Base-by-base conservation (phyloP, 1,140 invertebrate genomes). In the Microplitis mediator region DNA sequence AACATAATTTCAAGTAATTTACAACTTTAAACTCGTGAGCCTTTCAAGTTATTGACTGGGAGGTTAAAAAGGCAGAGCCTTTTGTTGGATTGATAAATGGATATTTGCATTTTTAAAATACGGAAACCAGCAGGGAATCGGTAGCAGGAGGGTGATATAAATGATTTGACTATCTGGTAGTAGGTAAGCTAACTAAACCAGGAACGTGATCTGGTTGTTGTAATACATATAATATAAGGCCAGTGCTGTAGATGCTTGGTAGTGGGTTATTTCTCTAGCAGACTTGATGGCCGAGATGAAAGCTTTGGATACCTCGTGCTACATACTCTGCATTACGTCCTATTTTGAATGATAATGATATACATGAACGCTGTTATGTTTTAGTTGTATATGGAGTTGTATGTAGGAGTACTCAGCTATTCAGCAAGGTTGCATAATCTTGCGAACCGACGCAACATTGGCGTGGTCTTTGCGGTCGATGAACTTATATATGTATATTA, bases 351-450 rank as follows among this genome's bases (percentile, higher is more conserved):
- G 56, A 51, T 69, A 69, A 58, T 69, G 32, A 52, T 69, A 58
- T 69, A 58, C 31, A 16, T 31, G 14, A 16, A 58, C 14, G 31
- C 14, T 16, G 54, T 58, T 58, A 8, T 16, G 54, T 31, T 58
- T 31, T 4, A 58, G 54, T 58, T 58, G 16, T 14, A 31, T 61
- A 61, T 14, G 4, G 60, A 61, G 16, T 9, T 61, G 60, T 56
- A 69, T 61, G 36, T 11, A 31, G 51, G 35, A 61, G 66, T 45
- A 45, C 39, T 45, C 0, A 8, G 68, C 32, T 62, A 69, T 69
- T 69, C 36, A 56, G 66, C 54, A 56, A 45, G 34, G 56, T 69
- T 62, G 68, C 58, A 60, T 68, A 68, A 68, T 68, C 66, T 68
- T 68, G 68, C 34, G 60, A 35, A 60, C 32, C 56, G 56, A 62